Evolutionary conservation across 2,113 vertebrate species (phyloP).

Genomic region (Zeus faber): DNA sequence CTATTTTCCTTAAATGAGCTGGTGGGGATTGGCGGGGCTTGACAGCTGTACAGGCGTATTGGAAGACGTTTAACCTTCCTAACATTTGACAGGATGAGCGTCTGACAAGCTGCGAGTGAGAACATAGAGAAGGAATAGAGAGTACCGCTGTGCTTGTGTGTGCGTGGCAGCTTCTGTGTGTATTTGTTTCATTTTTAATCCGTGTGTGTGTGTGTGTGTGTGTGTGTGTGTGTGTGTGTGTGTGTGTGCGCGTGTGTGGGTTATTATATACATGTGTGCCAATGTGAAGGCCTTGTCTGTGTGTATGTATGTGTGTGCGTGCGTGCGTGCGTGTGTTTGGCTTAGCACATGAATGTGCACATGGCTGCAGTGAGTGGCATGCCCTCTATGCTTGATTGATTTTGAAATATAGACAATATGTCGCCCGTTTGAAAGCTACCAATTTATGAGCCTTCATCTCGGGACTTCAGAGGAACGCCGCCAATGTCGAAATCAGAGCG

Average conservation of each 20-base stretch:
- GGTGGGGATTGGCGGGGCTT: slow-evolving; percentile 46
- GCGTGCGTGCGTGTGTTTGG: slow-evolving; percentile 8
- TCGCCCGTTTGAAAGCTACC: slow-evolving; percentile 72
- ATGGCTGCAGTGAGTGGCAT: slow-evolving; percentile 53
- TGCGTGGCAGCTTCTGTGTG: slow-evolving; percentile 16
- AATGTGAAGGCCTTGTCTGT: slow-evolving; percentile 14
- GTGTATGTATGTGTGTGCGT: slow-evolving; percentile 19
- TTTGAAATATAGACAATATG: slow-evolving; percentile 75
- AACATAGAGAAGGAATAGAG: slow-evolving; percentile 42
- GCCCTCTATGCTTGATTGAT: slow-evolving; percentile 77
- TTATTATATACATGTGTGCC: slow-evolving; percentile 1
- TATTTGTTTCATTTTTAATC: neutral
- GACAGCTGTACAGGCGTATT: slow-evolving; percentile 58
- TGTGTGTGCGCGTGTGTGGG: slow-evolving; percentile 17
- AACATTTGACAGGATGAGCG: slow-evolving; percentile 61
- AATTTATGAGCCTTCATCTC: slow-evolving; percentile 73
- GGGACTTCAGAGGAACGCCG: slow-evolving; percentile 56
- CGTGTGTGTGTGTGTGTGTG: neutral
- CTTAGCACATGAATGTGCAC: slow-evolving; percentile 40
- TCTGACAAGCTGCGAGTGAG: slow-evolving; percentile 60
- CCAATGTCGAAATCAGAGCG: slow-evolving; percentile 57
- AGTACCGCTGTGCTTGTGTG: slow-evolving; percentile 14
- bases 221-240: slow-evolving; percentile 16
- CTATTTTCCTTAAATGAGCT: slow-evolving; percentile 60
- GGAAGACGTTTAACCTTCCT: slow-evolving; percentile 73